phyloP scores from a whole-genome alignment of 1,140 invertebrate species.

The Cylas formicarius region DNA sequence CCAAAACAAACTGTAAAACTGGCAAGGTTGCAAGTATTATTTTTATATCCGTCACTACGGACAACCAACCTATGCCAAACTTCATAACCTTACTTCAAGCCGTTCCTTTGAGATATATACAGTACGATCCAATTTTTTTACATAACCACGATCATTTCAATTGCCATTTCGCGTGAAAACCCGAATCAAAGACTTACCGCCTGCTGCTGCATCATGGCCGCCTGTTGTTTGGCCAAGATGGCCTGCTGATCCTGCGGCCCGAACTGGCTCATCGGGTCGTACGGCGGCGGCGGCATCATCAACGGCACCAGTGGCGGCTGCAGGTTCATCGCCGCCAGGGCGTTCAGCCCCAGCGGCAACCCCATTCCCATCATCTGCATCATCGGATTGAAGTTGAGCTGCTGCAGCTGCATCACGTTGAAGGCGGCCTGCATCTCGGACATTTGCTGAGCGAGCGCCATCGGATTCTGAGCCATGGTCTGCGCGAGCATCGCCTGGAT shows the following conservation, averaged over 20 bases:
- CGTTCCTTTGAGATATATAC: no score
- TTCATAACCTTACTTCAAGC: no score
- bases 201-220: slow-evolving; percentile 62
- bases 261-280: slow-evolving; percentile 57
- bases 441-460: slow-evolving; percentile 69
- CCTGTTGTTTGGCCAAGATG: slow-evolving; percentile 61
- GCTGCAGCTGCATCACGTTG: slow-evolving; percentile 81
- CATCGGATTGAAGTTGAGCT: slow-evolving; percentile 74
- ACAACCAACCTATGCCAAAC: no score
- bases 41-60: no score
- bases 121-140: no score
- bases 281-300: slow-evolving; percentile 79
- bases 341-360: slow-evolving; percentile 74
- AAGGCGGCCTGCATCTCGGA: slow-evolving; percentile 79
- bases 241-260: slow-evolving; percentile 47
- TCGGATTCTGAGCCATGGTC: slow-evolving; percentile 45
- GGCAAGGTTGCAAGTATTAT: no score
- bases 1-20: no score
- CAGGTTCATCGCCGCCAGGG: slow-evolving; percentile 79
- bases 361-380: slow-evolving; percentile 79
- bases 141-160: slow-evolving; percentile 42
- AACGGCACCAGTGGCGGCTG: slow-evolving; percentile 81
- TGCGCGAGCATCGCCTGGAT: slow-evolving; percentile 44
- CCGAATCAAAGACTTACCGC: slow-evolving; percentile 48
- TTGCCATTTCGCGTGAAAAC: slow-evolving; percentile 34